Percentiles rank a stretch among this genome's conserved stretches.
phyloP scores from a whole-genome alignment of 2,888 invertebrate species.

The Drosophila atripex region DNA sequence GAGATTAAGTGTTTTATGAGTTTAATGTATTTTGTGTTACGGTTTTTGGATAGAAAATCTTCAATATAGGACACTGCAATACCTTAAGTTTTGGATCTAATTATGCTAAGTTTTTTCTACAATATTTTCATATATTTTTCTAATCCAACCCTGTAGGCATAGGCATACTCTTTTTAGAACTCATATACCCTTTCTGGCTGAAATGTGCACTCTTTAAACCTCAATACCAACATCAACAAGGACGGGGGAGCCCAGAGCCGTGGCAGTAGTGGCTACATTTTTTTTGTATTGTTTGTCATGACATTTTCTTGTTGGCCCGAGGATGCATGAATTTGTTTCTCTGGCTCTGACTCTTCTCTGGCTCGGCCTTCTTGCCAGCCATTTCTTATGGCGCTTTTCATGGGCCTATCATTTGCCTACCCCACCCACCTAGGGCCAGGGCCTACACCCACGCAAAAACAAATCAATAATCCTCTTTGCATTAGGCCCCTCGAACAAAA shows the following conservation, averaged over 20 bases:
- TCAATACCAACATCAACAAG: constrained; percentile 25
- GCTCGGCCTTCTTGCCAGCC: constrained; percentile 15
- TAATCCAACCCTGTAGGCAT: background rate
- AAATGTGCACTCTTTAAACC: constrained; percentile 28
- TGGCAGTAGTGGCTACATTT: constrained; percentile 35
- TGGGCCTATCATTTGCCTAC: constrained; percentile 15
- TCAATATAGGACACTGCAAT: no score
- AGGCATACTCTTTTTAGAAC: background rate
- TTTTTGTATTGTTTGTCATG: constrained; percentile 51
- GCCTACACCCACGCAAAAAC: constrained; percentile 37
- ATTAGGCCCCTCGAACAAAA: constrained; percentile 58
- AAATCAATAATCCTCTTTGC: constrained; percentile 76
- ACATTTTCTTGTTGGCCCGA: constrained; percentile 52
- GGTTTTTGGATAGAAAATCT: no score
- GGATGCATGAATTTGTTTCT: constrained; percentile 49
- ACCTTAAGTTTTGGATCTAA: no score
- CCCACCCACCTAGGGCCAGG: constrained; percentile 36
- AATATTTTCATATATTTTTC: no score
- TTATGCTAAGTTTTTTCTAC: no score
- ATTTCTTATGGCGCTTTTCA: constrained; percentile 19
- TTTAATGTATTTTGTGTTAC: no score
- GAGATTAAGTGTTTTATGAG: no score
- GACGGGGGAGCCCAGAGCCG: background rate
- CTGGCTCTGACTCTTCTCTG: constrained; percentile 7
- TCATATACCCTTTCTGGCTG: constrained; percentile 5